phyloP scores from a whole-genome alignment of 2,888 invertebrate genomes.

The Lagria hirta region DNA sequence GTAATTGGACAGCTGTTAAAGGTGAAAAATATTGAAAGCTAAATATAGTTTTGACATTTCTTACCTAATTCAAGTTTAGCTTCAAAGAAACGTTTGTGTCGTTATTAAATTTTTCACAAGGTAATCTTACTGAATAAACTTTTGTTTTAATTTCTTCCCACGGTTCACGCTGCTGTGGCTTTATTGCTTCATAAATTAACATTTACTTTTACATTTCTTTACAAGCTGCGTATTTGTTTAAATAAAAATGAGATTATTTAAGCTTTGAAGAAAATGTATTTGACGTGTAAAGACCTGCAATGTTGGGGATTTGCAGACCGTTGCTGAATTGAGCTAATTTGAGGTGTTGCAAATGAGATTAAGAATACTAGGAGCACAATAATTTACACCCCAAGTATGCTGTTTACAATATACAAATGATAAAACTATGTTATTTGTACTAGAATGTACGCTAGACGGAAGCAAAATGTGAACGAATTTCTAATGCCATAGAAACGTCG shows the following conservation, averaged over 20 bases:
- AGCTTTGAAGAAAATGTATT: slow-evolving; percentile 9
- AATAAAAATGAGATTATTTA: too few relatives aligned
- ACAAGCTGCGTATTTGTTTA: slow-evolving; percentile 14
- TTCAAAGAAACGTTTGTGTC: slow-evolving; percentile 14
- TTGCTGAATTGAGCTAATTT: too few relatives aligned
- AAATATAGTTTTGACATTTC: slow-evolving; percentile 5
- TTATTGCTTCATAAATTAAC: slow-evolving; percentile 23
- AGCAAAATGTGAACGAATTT: slow-evolving; percentile 1
- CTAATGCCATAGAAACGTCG: too few relatives aligned
- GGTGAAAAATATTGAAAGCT: too few relatives aligned
- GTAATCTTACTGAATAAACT: slow-evolving; percentile 15
- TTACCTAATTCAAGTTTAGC: slow-evolving; percentile 17
- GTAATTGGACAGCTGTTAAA: too few relatives aligned
- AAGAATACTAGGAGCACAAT: too few relatives aligned
- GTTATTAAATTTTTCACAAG: slow-evolving; percentile 22
- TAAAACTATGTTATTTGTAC: too few relatives aligned
- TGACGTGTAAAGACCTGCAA: slow-evolving; percentile 5
- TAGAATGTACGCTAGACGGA: too few relatives aligned
- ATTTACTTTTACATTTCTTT: slow-evolving; percentile 9
- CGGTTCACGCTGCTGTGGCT: slow-evolving; percentile 9
- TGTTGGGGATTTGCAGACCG: slow-evolving; percentile 11
- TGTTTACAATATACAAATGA: too few relatives aligned
- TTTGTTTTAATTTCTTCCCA: slow-evolving; percentile 20
- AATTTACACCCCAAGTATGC: too few relatives aligned
- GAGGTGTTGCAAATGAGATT: too few relatives aligned